Conservation (phyloP, 1,140 invertebrate genomes). For the Diploscapter pachys region DNA sequence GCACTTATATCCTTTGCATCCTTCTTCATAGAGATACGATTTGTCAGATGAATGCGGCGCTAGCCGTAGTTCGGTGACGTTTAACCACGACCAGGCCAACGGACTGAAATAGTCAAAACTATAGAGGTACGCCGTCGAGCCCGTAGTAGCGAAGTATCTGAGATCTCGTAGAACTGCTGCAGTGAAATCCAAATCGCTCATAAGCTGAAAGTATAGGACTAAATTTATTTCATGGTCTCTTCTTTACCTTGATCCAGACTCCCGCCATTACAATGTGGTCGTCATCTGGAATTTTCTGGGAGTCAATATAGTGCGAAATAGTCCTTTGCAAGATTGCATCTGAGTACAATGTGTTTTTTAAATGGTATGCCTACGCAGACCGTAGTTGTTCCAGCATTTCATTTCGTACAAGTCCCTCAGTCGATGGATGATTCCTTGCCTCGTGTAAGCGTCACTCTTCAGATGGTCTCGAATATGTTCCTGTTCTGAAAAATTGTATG, state of each 20-base stretch:
- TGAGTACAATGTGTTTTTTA: neutral
- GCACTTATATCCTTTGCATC: constrained; percentile 13
- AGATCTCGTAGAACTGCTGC: constrained; percentile 19
- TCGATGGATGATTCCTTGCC: neutral
- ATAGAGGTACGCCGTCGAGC: neutral
- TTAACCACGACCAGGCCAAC: constrained; percentile 2
- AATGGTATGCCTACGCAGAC: neutral
- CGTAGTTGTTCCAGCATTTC: constrained; percentile 18
- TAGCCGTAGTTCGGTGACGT: constrained; percentile 4
- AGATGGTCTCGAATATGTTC: constrained; percentile 11
- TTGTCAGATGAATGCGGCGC: constrained; percentile 4
- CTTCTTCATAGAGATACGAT: constrained; percentile 1
- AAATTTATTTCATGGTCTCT: neutral
- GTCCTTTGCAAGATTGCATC: too few relatives aligned
- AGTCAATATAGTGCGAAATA: constrained; percentile 4
- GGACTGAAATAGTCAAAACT: neutral
- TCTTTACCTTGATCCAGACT: constrained; percentile 8
- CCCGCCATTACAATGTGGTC: constrained; percentile 15
- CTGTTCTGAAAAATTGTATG: constrained; percentile 10
- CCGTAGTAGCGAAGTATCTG: neutral
- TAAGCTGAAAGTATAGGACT: neutral
- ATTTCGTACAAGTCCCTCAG: constrained; percentile 19
- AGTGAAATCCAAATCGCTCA: constrained; percentile 27
- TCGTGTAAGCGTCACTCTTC: constrained; percentile 7
- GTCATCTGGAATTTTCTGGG: constrained; percentile 1